phyloP scores from a whole-genome alignment of 2,888 invertebrate species.

The Metopia argyrocephala region DNA sequence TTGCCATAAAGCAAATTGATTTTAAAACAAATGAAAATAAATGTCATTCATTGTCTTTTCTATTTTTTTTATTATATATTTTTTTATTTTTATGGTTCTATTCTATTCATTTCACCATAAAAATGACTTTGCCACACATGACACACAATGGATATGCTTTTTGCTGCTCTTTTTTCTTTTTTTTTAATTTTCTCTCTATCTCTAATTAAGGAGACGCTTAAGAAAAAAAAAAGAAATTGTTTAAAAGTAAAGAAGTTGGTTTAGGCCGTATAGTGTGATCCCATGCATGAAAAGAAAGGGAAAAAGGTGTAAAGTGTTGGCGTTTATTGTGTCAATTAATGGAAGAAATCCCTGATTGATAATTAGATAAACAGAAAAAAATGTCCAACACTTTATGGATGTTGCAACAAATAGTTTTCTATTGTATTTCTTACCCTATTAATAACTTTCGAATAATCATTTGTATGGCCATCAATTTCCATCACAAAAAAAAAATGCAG shows the following conservation, averaged over 20 bases:
- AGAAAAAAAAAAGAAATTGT: too few relatives aligned
- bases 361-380: slow-evolving; percentile 44
- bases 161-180: neutral
- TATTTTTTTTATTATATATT: slow-evolving; percentile 29
- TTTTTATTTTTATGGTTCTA: slow-evolving; percentile 38
- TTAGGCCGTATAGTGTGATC: too few relatives aligned
- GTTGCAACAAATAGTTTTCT: neutral
- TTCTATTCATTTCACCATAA: slow-evolving; percentile 33
- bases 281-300: slow-evolving; percentile 1
- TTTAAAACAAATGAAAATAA: slow-evolving; percentile 49
- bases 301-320: slow-evolving; percentile 61
- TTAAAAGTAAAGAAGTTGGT: slow-evolving; percentile 7
- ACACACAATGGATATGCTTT: slow-evolving; percentile 31
- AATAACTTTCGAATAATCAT: neutral
- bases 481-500: too few relatives aligned
- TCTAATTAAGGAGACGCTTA: neutral
- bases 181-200: neutral
- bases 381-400: neutral
- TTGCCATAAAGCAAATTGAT: slow-evolving; percentile 57
- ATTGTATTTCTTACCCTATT: neutral
- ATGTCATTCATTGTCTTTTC: slow-evolving; percentile 35
- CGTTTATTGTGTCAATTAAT: slow-evolving; percentile 67
- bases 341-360: slow-evolving; percentile 61
- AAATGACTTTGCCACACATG: slow-evolving; percentile 62
- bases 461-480: neutral